Conservation (phyloP, 2,888 invertebrate species). For the Thymelicus sylvestris region DNA sequence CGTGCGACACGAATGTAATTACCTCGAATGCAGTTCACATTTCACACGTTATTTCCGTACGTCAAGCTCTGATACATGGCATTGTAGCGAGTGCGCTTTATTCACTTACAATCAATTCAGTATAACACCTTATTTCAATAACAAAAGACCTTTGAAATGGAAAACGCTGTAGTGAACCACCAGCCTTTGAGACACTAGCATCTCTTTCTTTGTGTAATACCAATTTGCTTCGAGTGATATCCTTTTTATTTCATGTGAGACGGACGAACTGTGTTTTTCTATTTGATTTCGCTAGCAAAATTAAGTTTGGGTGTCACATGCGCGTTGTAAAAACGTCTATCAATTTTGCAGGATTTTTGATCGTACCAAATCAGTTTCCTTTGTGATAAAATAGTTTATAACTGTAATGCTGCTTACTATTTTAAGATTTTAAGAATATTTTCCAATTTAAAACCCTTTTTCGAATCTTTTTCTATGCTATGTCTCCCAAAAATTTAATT, state of each 20-base stretch:
- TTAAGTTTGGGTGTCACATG: conserved; percentile 4
- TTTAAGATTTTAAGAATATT: not conserved
- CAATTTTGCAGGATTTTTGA: not conserved
- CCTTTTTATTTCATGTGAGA: conserved; percentile 27
- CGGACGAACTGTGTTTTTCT: conserved; percentile 4
- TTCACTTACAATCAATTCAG: conserved; percentile 47
- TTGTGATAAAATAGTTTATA: not conserved
- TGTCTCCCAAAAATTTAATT: conserved; percentile 18
- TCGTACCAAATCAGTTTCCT: not conserved
- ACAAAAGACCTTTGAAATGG: conserved; percentile 41
- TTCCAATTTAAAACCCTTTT: not conserved
- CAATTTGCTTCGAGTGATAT: conserved; percentile 22
- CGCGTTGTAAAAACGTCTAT: not conserved
- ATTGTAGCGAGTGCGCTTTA: conserved; percentile 43
- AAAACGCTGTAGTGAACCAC: conserved; percentile 43
- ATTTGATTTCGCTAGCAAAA: conserved; percentile 11
- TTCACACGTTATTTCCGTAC: conserved; percentile 53
- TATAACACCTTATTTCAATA: conserved; percentile 45
- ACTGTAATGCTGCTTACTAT: too few species aligned
- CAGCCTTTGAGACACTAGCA: conserved; percentile 41
- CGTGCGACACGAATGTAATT: conserved; percentile 67
- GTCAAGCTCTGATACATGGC: conserved; percentile 42
- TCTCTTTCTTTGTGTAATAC: conserved; percentile 35
- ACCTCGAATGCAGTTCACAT: conserved; percentile 55
- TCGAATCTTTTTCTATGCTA: not conserved